These are phyloP conservation scores for Trichogramma dendrolimi DNA, from an alignment of 2,888 invertebrate species.

Conservation along the genomic window DNA sequence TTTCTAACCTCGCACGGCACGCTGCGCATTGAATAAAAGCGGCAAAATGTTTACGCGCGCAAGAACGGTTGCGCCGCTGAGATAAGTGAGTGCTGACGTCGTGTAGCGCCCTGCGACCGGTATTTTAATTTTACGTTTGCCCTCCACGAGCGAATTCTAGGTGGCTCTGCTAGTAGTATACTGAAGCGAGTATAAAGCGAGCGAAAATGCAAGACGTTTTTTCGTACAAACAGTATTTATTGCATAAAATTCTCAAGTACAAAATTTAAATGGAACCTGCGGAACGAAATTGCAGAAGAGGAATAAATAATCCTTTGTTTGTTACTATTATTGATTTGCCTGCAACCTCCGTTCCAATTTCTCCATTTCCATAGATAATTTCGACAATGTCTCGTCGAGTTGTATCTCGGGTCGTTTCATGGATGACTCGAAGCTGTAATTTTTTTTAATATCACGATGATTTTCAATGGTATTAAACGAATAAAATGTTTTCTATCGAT, in stretches of 20 bases:
- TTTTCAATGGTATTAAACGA: not conserved
- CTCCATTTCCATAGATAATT: conserved; percentile 12
- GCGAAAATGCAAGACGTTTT: too few relatives aligned
- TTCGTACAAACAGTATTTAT: not conserved
- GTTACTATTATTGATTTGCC: too few relatives aligned
- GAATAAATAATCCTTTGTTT: too few relatives aligned
- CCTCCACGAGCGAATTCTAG: too few relatives aligned
- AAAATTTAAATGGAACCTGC: too few relatives aligned
- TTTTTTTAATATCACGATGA: not conserved
- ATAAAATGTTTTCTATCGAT: conserved; percentile 1
- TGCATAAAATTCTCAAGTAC: not conserved
- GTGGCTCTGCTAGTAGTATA: too few relatives aligned
- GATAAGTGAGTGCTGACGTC: too few relatives aligned
- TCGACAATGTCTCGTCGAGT: conserved; percentile 4
- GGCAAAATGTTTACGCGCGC: too few relatives aligned
- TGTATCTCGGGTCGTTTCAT: conserved; percentile 21
- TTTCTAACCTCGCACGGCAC: conserved; percentile 22
- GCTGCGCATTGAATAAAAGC: not conserved
- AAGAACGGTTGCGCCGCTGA: too few relatives aligned
- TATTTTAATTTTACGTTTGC: too few relatives aligned
- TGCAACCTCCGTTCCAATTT: conserved; percentile 6
- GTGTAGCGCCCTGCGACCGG: not conserved
- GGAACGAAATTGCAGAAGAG: too few relatives aligned
- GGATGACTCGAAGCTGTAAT: conserved; percentile 17
- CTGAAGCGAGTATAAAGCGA: too few relatives aligned